A percentile compares a stretch with the other conserved stretches of the same genome.
Evolutionary conservation across 1,140 invertebrate genomes (phyloP).

Genomic region (Bombus haemorrhoidalis): DNA sequence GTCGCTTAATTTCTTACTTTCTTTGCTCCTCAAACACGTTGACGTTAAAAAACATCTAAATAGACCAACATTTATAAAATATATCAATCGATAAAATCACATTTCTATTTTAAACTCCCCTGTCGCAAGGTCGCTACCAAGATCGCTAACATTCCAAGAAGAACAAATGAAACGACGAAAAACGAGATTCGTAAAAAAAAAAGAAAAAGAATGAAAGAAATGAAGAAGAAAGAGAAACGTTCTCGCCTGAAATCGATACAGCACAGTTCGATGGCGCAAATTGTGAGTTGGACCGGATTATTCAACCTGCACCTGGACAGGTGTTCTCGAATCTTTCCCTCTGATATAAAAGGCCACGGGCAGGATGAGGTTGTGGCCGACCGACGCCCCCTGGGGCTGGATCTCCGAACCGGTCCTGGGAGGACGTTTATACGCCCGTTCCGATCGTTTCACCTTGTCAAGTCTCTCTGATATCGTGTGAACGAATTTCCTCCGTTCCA

Average conservation of each 20-base stretch:
- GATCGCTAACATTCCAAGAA: background rate
- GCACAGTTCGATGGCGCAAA: background rate
- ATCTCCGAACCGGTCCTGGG: slow-evolving; percentile 60
- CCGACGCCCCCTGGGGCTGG: slow-evolving; percentile 10
- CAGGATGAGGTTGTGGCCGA: slow-evolving; percentile 15
- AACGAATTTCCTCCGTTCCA: slow-evolving; percentile 32
- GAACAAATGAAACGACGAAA: background rate
- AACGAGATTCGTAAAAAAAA: background rate
- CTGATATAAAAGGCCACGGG: background rate
- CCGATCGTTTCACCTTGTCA: slow-evolving; percentile 19
- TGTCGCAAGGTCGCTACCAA: background rate
- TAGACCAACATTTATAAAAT: no score
- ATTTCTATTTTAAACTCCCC: background rate
- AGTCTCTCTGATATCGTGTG: slow-evolving; percentile 18
- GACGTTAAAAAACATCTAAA: background rate
- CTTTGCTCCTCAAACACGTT: background rate
- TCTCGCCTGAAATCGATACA: slow-evolving; percentile 6
- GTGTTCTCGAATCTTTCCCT: slow-evolving; percentile 19
- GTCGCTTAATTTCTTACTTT: background rate
- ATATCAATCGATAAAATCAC: background rate
- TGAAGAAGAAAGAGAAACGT: background rate
- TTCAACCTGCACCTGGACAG: slow-evolving; percentile 4
- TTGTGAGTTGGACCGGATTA: slow-evolving; percentile 16
- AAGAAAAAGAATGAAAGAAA: no score
- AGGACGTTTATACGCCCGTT: slow-evolving; percentile 49